Conservation (phyloP, 2,113 vertebrate genomes). For the Herpailurus yagouaroundi region DNA sequence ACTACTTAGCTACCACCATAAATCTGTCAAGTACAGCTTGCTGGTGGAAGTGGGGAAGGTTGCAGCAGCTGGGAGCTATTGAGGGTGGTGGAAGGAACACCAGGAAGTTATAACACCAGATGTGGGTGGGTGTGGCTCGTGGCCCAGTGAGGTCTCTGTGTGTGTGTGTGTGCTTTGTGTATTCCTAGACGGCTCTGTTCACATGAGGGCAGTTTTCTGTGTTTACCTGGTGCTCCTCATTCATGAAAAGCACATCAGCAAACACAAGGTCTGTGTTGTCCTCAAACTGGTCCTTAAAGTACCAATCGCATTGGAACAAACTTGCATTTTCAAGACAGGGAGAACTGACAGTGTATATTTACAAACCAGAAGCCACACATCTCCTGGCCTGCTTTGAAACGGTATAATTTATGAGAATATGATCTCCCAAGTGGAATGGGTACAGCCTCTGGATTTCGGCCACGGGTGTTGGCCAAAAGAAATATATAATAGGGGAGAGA, state of each 20-base stretch:
- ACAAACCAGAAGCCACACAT: background rate
- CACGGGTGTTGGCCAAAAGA: background rate
- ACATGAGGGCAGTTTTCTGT: background rate
- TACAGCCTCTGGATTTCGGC: background rate
- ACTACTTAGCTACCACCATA: background rate
- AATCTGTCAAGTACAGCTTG: background rate
- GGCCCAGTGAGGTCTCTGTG: rapidly evolving
- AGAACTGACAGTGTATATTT: background rate
- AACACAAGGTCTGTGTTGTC: background rate
- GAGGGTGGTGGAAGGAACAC: too few species aligned
- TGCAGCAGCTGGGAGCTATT: background rate
- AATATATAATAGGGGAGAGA: background rate
- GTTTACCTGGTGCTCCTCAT: background rate
- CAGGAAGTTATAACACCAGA: background rate
- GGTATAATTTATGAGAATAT: background rate
- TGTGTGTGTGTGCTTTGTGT: background rate
- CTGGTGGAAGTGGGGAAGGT: background rate
- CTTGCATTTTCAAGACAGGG: background rate
- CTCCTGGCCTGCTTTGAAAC: background rate
- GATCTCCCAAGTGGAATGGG: background rate
- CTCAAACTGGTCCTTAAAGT: background rate
- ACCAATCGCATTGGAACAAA: background rate
- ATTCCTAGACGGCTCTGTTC: background rate
- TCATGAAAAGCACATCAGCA: background rate
- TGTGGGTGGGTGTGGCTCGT: rapidly evolving